Base-by-base conservation (phyloP, 2,113 vertebrate species). In the Rhinichthys klamathensis region DNA sequence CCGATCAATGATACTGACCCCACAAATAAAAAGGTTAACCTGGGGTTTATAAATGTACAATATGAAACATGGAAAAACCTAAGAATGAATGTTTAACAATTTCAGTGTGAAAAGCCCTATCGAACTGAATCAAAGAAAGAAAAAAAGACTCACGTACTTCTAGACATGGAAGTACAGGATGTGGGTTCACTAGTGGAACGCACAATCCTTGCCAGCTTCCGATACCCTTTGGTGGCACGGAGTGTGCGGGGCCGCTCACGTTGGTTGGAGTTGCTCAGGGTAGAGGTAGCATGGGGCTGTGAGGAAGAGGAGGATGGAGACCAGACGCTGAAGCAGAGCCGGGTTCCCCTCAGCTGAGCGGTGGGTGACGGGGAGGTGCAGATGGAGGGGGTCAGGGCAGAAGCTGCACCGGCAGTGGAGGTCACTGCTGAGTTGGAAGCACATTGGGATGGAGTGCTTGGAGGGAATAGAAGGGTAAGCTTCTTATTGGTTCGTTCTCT, bases 181-280 rank as follows among this genome's bases (percentile, higher is more conserved):
- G 96, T 91, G 0, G 98, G 98, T 92, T 99, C 97, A 49, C 98
- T 99, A 92, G 95, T 96, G 13, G 98, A 99, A 1, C 97, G 97
- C 85, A 97, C 95, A 12, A 99, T 94, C 44, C 69, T 94, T 18
- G 92, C 92, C 90, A 93, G 91, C 76, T 92, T 95, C 81, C 91
- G 91, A 84, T 91, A 85, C 54, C 88, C 91, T 35, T 90, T 87
- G 21, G 60, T 0, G 16, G 77, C 90, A 75, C 92, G 92, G 41
- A 90, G 90, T 25, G 41, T 93, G n/a, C 60, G 90, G 23, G 91
- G 90, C 46, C 90, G 87, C 80, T 96, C 94, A 0, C 82, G 81
- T 7, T 88, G 60, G 0, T 91, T 82, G 73, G 76, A 23, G 79
- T 89, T 82, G 51, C 92, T 80, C 12, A 93, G 89, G 82, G 92